Evolutionary conservation across 2,797 vertebrate species (phyloP).

Genomic region (Natrix natrix): DNA sequence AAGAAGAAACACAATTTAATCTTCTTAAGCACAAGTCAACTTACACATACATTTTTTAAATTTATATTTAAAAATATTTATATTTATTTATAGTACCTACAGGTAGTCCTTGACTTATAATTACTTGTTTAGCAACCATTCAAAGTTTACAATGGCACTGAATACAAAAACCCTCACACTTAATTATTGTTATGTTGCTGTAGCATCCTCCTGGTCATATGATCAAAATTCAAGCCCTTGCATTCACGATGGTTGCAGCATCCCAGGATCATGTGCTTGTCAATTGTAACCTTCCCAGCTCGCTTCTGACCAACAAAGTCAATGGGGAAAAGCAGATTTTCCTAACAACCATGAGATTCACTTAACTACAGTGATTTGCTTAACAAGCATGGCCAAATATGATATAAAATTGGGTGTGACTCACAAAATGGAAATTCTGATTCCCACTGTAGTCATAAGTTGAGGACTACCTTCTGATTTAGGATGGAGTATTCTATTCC

Average conservation of each 20-base stretch:
- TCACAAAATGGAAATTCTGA: neutral
- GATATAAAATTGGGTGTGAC: too few species aligned
- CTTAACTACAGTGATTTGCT: too few species aligned
- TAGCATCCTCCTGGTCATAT: neutral
- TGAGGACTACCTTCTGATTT: neutral
- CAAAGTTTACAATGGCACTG: neutral
- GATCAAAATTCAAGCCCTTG: neutral
- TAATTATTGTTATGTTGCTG: neutral
- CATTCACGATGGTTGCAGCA: neutral
- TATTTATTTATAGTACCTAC: neutral
- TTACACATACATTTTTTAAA: neutral
- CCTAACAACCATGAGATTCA: too few species aligned
- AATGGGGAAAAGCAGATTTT: too few species aligned
- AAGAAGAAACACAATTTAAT: neutral
- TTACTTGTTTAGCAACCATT: neutral
- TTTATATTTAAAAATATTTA: neutral
- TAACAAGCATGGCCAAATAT: too few species aligned
- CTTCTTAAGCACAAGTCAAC: neutral
- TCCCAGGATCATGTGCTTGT: too few species aligned
- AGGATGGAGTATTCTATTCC: neutral
- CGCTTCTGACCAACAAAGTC: too few species aligned
- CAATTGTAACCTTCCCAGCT: too few species aligned
- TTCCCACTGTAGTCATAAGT: too few species aligned
- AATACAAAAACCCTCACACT: neutral
- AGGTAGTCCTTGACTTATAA: neutral